Evolutionary conservation across 2,113 vertebrate species (phyloP), one percentile per base, ranked within the genome.

Genomic region (Nothocercus nigrocapillus): DNA sequence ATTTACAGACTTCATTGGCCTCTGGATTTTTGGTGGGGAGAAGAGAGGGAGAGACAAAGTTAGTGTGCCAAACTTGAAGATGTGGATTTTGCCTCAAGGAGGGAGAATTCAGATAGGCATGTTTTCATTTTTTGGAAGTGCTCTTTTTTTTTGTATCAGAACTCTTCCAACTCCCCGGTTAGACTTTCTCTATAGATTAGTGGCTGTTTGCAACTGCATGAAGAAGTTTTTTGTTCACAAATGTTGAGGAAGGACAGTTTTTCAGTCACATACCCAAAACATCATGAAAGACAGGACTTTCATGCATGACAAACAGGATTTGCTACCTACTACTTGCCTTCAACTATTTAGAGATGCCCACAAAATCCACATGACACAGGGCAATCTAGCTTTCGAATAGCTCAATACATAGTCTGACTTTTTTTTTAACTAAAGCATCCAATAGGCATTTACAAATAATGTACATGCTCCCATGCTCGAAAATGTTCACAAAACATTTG

Each of bases 401-500:
- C 20, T 86, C 84, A 76, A 47, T 47, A 32, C 69, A 16, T 22
- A 82, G 12, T 21, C 13, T 74, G 32, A n/a, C 15, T 49, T 56
- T 80, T 86, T 79, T 89, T 10, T 49, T 24, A 70, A 88, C 64
- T 20, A 89, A 84, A 68, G 19, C 58, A 82, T 49, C 38, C 51
- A 83, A 47, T 74, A 91, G 88, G 13, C 4, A 44, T 70, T 85
- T 81, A 78, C 47, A 25, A 94, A 76, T 84, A 84, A 75, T 27
- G 8, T 11, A 61, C 53, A 68, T 14, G 6, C 10, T 85, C 1
- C 8, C 44, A 8, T 44, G 27, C 25, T 88, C 19, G 70, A 85
- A 86, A n/a, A 13, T 74, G 27, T 75, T 94, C 76, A 74, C 42
- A 88, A 78, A 77, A 81, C 0, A 88, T 90, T 91, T 88, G 9